Conservation (phyloP, 2,113 vertebrate species). For the Seriola dumerili region DNA sequence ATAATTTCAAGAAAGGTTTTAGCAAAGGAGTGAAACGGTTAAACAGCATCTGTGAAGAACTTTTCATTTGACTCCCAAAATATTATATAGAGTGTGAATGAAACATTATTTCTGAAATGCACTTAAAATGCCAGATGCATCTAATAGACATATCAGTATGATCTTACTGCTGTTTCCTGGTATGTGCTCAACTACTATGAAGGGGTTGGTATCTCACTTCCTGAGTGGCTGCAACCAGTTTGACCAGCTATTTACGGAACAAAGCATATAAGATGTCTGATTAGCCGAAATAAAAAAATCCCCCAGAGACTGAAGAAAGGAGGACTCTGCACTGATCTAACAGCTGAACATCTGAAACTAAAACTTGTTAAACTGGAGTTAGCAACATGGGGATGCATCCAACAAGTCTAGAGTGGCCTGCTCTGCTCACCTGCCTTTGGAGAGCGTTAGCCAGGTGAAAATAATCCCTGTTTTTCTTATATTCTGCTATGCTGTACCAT, state of each 20-base stretch:
- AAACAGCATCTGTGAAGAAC: not conserved
- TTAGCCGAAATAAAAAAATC: slow-evolving; percentile 17
- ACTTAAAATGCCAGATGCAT: not conserved
- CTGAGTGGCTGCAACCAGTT: not conserved
- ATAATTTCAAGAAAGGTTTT: not conserved
- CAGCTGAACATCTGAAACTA: not conserved
- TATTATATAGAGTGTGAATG: not conserved
- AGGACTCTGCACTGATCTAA: slow-evolving; percentile 11
- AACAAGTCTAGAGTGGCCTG: slow-evolving; percentile 28
- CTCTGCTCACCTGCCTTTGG: not conserved
- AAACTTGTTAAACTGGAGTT: slow-evolving; percentile 45
- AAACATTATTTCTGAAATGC: not conserved
- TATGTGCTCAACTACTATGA: not conserved
- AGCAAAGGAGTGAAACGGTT: not conserved
- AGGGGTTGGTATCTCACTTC: not conserved
- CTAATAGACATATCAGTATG: not conserved
- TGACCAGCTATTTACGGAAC: slow-evolving; percentile 25
- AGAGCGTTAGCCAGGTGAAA: not conserved
- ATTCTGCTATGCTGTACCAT: not conserved
- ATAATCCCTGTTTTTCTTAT: not conserved
- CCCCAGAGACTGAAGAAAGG: slow-evolving; percentile 6
- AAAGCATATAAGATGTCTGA: not conserved
- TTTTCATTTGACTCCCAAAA: not conserved
- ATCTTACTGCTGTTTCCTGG: not conserved
- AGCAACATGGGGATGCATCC: slow-evolving; percentile 68